Conservation (phyloP, 2,113 vertebrate genomes). For the Felis chaus region DNA sequence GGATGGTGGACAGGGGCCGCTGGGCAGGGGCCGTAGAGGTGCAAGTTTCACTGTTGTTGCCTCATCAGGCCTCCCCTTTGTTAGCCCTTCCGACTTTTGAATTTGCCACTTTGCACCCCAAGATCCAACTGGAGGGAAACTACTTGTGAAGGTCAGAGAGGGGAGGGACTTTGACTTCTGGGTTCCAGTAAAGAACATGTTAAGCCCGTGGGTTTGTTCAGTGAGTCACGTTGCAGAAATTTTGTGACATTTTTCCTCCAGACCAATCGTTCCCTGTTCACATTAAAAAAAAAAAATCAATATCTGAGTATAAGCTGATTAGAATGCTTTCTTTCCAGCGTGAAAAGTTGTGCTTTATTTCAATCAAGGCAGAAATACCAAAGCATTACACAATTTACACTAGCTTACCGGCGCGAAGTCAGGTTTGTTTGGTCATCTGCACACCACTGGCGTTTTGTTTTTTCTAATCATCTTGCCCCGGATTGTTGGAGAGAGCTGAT, state of each 20-base stretch:
- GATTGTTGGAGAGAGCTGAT: conserved; percentile 57
- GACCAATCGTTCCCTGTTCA: not conserved
- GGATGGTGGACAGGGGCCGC: not conserved
- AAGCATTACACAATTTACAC: conserved; percentile 50
- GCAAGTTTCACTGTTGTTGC: not conserved
- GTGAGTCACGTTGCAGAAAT: not conserved
- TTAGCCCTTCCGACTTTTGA: conserved; percentile 42
- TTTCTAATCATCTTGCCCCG: conserved; percentile 27
- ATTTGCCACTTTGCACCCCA: conserved; percentile 45
- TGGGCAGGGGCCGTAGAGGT: not conserved
- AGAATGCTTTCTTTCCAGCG: not conserved
- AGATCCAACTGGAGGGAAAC: conserved; percentile 7
- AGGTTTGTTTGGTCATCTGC: conserved; percentile 57
- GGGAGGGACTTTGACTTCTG: conserved; percentile 1
- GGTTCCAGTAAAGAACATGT: not conserved
- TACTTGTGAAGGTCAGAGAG: conserved; percentile 35
- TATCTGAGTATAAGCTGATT: not conserved
- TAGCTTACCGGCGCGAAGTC: conserved; percentile 42
- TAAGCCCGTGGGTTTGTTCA: not conserved
- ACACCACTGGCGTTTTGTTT: not conserved
- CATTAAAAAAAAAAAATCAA: not conserved
- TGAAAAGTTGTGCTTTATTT: conserved; percentile 37
- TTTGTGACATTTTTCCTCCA: not conserved
- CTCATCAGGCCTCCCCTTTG: not conserved
- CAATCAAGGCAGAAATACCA: conserved; percentile 34